Base-by-base conservation (phyloP, 2,888 invertebrate species). In the Tribolium freemani region DNA sequence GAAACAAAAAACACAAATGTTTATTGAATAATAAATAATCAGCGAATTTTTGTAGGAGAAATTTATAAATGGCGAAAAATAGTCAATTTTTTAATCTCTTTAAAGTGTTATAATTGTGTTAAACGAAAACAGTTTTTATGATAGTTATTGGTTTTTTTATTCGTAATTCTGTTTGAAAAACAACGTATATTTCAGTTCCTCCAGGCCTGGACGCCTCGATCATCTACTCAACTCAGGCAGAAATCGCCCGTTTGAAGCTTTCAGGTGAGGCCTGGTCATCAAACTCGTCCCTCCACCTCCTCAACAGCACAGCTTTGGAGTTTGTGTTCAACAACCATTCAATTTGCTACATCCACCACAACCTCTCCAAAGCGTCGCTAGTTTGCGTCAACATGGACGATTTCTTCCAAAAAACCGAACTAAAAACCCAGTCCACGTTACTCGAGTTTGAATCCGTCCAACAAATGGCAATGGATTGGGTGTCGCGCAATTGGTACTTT, bases 401-500 rank as follows among this genome's bases (percentile, higher is more conserved):
- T 85, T 87, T 94, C 80, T 86, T 88, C 58, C 85, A 87, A 64
- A 88, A 88, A 76, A 91, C 91, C 89, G 85, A 86, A 67, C 85
- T 92, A 81, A 90, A 90, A 58, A 81, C 89, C 72, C 91, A 92
- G 45, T 86, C 89, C 8, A 88, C 92, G 74, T 91, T 93, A 82
- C 88, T 92, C 5, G 90, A 90, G 78, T 86, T 92, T 69, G 89
- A 90, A 83, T 89, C 91, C 76, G 92, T 95, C 75, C 91, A 91
- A 76, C 93, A 93, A 83, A 88, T 96, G 81, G 92, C 92, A 4
- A 85, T 93, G 76, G 96, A 97, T 87, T 97, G 96, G 96, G 87
- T 95, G 69, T 91, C 94, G 10, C 91, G 91, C 79, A 95, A 95
- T 88, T 96, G 95, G 95, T 97, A 96, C 88, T 90, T 95, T 84